These are phyloP conservation scores for Eumerus sabulonum DNA, from an alignment of 2,888 invertebrate species.

Conservation along the genomic window DNA sequence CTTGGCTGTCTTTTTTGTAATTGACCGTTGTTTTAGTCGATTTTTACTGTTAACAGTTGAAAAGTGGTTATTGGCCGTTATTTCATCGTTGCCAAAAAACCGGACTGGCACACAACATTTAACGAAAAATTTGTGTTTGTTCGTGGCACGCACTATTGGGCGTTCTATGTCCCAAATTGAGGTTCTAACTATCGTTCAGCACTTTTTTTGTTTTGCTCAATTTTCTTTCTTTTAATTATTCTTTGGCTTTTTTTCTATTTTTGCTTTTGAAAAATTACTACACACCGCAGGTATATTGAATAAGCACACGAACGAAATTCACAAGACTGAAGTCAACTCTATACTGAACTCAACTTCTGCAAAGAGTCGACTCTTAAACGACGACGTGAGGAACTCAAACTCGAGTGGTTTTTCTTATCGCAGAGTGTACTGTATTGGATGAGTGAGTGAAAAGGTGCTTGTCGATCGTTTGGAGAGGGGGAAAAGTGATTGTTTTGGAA, in stretches of 20 bases:
- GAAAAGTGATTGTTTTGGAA: no score
- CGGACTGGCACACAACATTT: constrained; percentile 41
- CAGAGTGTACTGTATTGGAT: no score
- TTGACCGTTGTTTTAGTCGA: constrained; percentile 20
- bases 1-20: background rate
- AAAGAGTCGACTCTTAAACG: constrained; percentile 59
- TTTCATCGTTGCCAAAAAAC: constrained; percentile 34
- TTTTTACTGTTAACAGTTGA: constrained; percentile 20
- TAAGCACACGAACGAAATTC: constrained; percentile 11
- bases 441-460: background rate
- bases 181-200: constrained; percentile 9
- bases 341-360: constrained; percentile 56
- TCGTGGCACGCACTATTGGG: constrained; percentile 2
- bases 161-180: background rate
- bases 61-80: constrained; percentile 42
- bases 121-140: background rate
- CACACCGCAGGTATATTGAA: constrained; percentile 6
- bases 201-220: constrained; percentile 23
- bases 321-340: constrained; percentile 53
- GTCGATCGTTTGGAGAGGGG: no score
- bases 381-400: constrained; percentile 11
- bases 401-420: background rate
- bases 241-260: constrained; percentile 25
- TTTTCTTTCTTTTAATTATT: constrained; percentile 20
- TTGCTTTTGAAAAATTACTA: constrained; percentile 36